Evolutionary conservation across 2,888 invertebrate genomes (phyloP).

Genomic region (Halocaridina rubra): DNA sequence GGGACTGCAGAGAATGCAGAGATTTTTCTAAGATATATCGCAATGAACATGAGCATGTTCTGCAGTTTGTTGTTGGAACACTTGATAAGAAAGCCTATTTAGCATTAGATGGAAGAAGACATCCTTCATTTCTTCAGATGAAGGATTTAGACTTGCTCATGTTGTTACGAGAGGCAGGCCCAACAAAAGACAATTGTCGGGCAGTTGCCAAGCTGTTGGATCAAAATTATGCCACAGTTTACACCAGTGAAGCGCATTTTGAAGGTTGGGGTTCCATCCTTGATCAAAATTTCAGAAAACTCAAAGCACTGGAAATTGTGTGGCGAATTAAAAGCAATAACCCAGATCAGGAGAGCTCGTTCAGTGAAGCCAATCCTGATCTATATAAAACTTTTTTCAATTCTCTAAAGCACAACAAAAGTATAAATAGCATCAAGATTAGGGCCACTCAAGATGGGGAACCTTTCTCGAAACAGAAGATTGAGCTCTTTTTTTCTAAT

Average conservation of each 20-base stretch:
- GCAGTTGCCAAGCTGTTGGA: conserved; percentile 57
- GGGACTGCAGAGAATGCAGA: conserved; percentile 34
- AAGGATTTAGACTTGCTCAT: conserved; percentile 39
- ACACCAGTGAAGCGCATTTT: conserved; percentile 56
- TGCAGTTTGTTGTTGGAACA: conserved; percentile 57
- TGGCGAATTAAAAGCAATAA: conserved; percentile 62
- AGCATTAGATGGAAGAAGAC: conserved; percentile 31
- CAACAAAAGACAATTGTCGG: conserved; percentile 37
- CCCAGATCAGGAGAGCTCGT: conserved; percentile 62
- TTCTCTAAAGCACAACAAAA: conserved; percentile 39
- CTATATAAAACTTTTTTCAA: conserved; percentile 45
- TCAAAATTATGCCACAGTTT: conserved; percentile 26
- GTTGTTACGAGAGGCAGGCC: conserved; percentile 52
- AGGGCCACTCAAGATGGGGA: conserved; percentile 62
- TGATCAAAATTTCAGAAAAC: conserved; percentile 38
- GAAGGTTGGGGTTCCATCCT: conserved; percentile 60
- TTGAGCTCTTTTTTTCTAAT: conserved; percentile 53
- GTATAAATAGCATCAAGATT: conserved; percentile 44
- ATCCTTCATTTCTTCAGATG: conserved; percentile 33
- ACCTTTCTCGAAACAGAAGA: conserved; percentile 53
- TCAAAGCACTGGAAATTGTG: conserved; percentile 50
- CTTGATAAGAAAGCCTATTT: conserved; percentile 44
- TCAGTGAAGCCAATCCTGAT: conserved; percentile 50
- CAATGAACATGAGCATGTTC: conserved; percentile 49
- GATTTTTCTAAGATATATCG: conserved; percentile 44